Base-by-base conservation (phyloP, 2,113 vertebrate genomes). In the Eptatretus burgeri region DNA sequence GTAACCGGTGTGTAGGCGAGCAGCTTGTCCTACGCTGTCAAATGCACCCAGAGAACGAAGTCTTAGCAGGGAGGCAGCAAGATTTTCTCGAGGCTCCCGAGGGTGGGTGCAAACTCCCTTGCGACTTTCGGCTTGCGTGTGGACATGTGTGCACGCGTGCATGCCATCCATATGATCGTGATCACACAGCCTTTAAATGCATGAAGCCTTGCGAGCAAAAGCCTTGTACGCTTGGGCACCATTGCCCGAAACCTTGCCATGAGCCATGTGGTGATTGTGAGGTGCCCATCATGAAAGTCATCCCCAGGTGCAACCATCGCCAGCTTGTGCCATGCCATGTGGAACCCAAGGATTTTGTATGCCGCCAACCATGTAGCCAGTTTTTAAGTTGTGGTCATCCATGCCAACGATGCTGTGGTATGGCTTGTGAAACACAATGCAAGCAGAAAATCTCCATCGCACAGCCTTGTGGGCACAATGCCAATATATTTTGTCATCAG, bases 401-500 rank as follows among this genome's bases (percentile, higher is more conserved):
- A 9, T 73, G 72, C 64, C 13, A 49, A 2, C 66, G 65, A 5
- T 14, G 1, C 2, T 73, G 72, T 10, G 66, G 71, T 14, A 51
- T 67, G 10, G 2, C 11, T 14, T 73, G 72, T 65, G 68, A 64
- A 1, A 10, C 5, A 13, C 64, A 9, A 12, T 64, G 51, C 53
- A 64, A 14, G 2, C 66, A 71, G 50, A 51, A 13, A 60, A 75
- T 88, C 63, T 67, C 53, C 1, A 66, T 75, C 51, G 51, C 19
- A 1, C 73, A 89, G 41, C 72, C 70, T 52, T 94, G 87, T 67
- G 83, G 82, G 27, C 89, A 91, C 56, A 66, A 2, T 3, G 77
- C 84, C 51, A 0, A 71, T 64, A 76, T 78, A 51, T 9, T 70
- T 5, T 95, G 86, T 66, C 73, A 69, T 67, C 70, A 72, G 64